These are phyloP conservation scores for Eucera pruinosa DNA, from an alignment of 2,888 invertebrate genomes.

Conservation along the genomic window DNA sequence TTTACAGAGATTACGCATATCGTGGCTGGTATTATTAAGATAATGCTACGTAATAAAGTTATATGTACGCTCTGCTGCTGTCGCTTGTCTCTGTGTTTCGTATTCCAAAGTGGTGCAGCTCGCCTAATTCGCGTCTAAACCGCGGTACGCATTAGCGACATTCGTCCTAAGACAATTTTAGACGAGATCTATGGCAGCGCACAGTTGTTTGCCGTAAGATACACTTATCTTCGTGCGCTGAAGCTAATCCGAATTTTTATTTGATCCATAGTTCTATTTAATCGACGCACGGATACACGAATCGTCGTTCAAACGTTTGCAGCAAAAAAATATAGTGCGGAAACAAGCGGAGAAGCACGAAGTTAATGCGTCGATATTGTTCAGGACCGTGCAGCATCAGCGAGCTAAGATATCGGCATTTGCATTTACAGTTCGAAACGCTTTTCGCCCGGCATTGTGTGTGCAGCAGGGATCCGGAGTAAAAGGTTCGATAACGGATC, in stretches of 20 bases:
- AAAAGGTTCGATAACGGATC: constrained; percentile 43
- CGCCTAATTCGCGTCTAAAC: too few relatives aligned
- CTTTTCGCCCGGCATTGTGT: constrained; percentile 20
- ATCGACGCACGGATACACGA: not conserved
- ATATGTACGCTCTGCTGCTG: not conserved
- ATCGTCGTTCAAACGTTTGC: not conserved
- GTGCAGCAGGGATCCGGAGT: not conserved
- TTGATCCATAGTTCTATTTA: not conserved
- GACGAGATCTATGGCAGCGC: too few relatives aligned
- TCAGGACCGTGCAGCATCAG: constrained; percentile 16
- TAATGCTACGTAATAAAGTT: constrained; percentile 25
- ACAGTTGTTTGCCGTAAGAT: too few relatives aligned
- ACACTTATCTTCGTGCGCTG: too few relatives aligned
- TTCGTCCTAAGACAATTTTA: too few relatives aligned
- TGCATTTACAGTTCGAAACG: constrained; percentile 29
- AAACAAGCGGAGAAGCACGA: not conserved
- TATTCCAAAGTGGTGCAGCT: too few relatives aligned
- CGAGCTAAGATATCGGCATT: constrained; percentile 36
- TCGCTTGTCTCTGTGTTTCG: too few relatives aligned
- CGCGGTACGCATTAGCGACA: too few relatives aligned
- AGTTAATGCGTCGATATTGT: constrained; percentile 21
- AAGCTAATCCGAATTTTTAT: too few relatives aligned
- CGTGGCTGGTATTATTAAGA: constrained; percentile 28
- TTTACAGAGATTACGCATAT: constrained; percentile 44
- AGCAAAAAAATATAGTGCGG: not conserved